A percentile compares a stretch with the other conserved stretches of the same genome.
Evolutionary conservation across 2,888 invertebrate genomes (phyloP).

Genomic region (Lamellibrachia satsuma): DNA sequence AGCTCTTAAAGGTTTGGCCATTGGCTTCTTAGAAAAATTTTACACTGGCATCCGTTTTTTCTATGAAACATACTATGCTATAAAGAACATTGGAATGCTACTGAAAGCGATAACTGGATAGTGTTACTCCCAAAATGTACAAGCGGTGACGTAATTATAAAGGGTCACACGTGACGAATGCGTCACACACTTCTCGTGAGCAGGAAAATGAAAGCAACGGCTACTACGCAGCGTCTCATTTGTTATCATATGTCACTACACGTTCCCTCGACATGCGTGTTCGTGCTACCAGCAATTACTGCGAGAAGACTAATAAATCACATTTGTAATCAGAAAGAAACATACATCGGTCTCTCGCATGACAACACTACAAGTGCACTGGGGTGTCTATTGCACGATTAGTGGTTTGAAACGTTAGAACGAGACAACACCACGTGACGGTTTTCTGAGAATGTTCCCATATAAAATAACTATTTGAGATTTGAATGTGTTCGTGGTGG

Average conservation of each 20-base stretch:
- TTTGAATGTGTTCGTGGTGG: background rate
- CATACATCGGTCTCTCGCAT: background rate
- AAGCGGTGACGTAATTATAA: background rate
- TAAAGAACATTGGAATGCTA: background rate
- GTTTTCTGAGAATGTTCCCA: background rate
- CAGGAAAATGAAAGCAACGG: background rate
- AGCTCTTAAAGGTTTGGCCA: background rate
- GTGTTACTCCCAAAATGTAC: background rate
- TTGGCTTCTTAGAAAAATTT: background rate
- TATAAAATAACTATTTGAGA: background rate
- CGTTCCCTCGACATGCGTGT: background rate
- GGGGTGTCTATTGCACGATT: background rate
- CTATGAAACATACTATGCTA: background rate
- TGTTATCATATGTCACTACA: background rate
- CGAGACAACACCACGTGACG: background rate
- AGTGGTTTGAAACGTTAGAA: background rate
- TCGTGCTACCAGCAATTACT: background rate
- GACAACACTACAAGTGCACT: background rate
- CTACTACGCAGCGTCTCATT: background rate
- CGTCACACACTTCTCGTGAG: background rate
- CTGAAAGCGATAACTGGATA: background rate
- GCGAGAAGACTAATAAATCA: background rate
- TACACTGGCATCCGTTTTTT: background rate
- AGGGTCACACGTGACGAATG: background rate
- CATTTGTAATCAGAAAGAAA: background rate